phyloP scores from a whole-genome alignment of 2,797 vertebrate genomes.

The Hephaestus fuliginosus region DNA sequence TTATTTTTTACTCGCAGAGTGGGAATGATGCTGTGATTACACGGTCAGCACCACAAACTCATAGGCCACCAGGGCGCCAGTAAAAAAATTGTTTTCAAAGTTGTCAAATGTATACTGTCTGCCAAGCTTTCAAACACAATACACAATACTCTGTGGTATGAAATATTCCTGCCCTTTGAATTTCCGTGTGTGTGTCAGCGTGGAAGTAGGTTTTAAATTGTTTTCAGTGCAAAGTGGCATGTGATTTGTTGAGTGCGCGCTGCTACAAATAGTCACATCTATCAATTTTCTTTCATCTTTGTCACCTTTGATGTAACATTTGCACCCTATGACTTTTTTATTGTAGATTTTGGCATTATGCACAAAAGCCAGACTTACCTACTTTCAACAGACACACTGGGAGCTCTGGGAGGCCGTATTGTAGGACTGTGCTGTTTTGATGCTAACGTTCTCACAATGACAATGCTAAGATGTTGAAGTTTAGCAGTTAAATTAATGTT shows the following conservation, averaged over 20 bases:
- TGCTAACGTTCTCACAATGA: no score
- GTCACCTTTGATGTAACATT: no score
- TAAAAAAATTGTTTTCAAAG: conserved; percentile 7
- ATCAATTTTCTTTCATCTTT: no score
- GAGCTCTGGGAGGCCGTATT: not conserved
- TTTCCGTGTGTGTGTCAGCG: not conserved
- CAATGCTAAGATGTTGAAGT: not conserved
- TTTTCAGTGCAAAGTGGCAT: not conserved
- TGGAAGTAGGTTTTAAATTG: not conserved
- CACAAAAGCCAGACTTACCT: not conserved
- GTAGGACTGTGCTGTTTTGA: no score
- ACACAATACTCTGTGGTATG: not conserved
- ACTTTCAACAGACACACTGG: no score
- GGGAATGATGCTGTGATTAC: not conserved
- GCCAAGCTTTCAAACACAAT: not conserved
- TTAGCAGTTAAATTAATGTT: not conserved
- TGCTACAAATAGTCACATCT: no score
- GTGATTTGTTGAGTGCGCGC: not conserved
- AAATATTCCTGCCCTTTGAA: not conserved
- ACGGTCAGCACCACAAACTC: not conserved
- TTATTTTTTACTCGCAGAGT: not conserved
- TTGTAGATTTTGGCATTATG: no score
- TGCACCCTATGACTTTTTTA: not conserved
- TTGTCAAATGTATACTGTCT: not conserved
- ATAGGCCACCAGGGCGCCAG: not conserved